phyloP scores from a whole-genome alignment of 2,888 invertebrate genomes.

The Drosophila longiperda region DNA sequence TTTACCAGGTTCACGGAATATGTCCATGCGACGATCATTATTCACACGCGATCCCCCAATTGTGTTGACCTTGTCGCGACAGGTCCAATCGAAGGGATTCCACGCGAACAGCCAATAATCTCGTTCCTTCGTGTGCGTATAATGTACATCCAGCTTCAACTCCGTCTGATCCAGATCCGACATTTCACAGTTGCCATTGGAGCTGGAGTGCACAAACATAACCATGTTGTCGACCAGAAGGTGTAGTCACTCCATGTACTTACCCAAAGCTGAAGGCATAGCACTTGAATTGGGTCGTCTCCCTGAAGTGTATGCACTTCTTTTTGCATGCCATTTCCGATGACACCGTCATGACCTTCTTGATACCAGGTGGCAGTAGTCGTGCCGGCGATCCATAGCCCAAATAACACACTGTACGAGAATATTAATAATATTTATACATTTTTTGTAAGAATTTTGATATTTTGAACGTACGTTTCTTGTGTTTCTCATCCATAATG shows the following conservation, averaged over 20 bases:
- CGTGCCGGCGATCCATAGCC: conserved; percentile 91
- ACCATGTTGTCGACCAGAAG: background rate
- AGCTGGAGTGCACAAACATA: conserved; percentile 56
- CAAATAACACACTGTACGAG: conserved; percentile 89
- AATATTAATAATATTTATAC: no score
- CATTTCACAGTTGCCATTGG: conserved; percentile 87
- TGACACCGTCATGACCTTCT: conserved; percentile 88
- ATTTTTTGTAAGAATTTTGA: background rate
- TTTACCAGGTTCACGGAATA: conserved; percentile 85
- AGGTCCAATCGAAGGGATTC: conserved; percentile 91
- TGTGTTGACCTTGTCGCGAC: conserved; percentile 86
- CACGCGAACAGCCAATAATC: conserved; percentile 92
- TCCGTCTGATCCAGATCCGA: conserved; percentile 92
- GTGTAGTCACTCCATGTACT: conserved; percentile 19
- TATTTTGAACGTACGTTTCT: conserved; percentile 81
- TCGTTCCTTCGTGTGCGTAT: conserved; percentile 87
- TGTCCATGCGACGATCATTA: conserved; percentile 85
- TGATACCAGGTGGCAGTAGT: conserved; percentile 88
- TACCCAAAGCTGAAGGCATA: conserved; percentile 91
- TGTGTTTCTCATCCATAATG: conserved; percentile 85
- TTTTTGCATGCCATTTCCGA: conserved; percentile 89
- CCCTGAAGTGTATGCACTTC: conserved; percentile 87
- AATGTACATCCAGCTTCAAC: conserved; percentile 90
- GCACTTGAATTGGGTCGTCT: conserved; percentile 88
- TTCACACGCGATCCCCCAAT: conserved; percentile 85